These are phyloP conservation scores for Eudemis profundana DNA, from an alignment of 2,888 invertebrate genomes.

Conservation along the genomic window DNA sequence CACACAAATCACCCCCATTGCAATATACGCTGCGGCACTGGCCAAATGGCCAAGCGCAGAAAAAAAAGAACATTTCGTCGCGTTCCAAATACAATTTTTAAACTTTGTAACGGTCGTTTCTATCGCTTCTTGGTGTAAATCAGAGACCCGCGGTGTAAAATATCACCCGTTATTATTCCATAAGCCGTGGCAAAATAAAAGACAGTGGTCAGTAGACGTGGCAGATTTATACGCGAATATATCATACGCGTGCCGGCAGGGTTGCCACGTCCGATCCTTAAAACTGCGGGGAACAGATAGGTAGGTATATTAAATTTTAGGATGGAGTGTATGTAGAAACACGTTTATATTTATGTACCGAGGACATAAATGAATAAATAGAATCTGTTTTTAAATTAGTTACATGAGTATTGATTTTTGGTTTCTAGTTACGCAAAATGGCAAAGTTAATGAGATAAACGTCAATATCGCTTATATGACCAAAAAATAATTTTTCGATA, in stretches of 20 bases:
- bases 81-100: slow-evolving; percentile 1
- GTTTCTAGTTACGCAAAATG: too few relatives aligned
- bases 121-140: slow-evolving; percentile 16
- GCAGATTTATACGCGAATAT: slow-evolving; percentile 77
- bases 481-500: too few relatives aligned
- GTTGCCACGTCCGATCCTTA: slow-evolving; percentile 51
- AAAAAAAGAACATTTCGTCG: not conserved
- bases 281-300: not conserved
- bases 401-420: too few relatives aligned
- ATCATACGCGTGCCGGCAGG: slow-evolving; percentile 67
- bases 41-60: slow-evolving; percentile 2
- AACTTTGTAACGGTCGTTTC: slow-evolving; percentile 5
- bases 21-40: slow-evolving; percentile 3
- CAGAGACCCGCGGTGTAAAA: slow-evolving; percentile 28
- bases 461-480: too few relatives aligned
- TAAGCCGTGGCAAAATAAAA: slow-evolving; percentile 40
- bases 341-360: too few relatives aligned
- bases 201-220: slow-evolving; percentile 56
- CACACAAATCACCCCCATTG: slow-evolving; percentile 5
- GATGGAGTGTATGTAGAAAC: not conserved
- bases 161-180: slow-evolving; percentile 40
- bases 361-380: too few relatives aligned
- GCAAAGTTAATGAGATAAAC: too few relatives aligned
- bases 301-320: not conserved
- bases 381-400: too few relatives aligned